Conservation (phyloP, 2,113 vertebrate genomes). For the Ploceus nigricollis region DNA sequence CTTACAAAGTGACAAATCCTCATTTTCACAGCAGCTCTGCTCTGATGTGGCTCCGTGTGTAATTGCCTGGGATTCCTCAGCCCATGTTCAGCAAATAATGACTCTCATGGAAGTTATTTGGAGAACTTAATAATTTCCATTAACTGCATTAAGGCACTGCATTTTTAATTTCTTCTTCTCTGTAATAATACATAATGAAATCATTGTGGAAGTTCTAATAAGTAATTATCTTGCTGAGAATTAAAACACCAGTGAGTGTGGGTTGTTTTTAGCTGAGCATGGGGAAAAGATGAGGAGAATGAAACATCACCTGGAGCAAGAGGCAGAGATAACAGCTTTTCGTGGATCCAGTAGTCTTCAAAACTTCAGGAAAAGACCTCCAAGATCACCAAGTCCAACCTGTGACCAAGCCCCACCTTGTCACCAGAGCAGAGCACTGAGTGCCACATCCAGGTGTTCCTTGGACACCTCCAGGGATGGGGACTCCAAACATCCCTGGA, state of each 20-base stretch:
- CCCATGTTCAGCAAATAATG: conserved; percentile 21
- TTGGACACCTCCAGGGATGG: neutral
- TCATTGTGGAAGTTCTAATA: conserved; percentile 11
- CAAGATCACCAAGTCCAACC: neutral
- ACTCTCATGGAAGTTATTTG: conserved; percentile 32
- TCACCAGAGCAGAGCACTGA: neutral
- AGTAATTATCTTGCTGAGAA: conserved; percentile 29
- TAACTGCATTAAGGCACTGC: neutral
- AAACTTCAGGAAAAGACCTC: neutral
- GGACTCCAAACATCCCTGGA: neutral
- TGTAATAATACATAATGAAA: conserved; percentile 45
- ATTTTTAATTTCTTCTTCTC: neutral
- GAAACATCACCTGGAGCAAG: neutral
- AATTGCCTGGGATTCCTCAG: conserved; percentile 30
- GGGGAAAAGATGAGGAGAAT: neutral
- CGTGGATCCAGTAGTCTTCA: neutral
- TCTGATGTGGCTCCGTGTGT: neutral
- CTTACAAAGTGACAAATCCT: neutral
- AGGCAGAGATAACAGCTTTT: neutral
- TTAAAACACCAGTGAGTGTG: neutral
- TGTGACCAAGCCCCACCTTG: neutral
- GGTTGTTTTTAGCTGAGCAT: neutral
- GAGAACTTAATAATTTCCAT: conserved; percentile 26
- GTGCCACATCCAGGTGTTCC: neutral
- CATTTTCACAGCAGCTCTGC: neutral